Evolutionary conservation across 2,113 vertebrate species (phyloP).

Genomic region (Malurus cyaneus): DNA sequence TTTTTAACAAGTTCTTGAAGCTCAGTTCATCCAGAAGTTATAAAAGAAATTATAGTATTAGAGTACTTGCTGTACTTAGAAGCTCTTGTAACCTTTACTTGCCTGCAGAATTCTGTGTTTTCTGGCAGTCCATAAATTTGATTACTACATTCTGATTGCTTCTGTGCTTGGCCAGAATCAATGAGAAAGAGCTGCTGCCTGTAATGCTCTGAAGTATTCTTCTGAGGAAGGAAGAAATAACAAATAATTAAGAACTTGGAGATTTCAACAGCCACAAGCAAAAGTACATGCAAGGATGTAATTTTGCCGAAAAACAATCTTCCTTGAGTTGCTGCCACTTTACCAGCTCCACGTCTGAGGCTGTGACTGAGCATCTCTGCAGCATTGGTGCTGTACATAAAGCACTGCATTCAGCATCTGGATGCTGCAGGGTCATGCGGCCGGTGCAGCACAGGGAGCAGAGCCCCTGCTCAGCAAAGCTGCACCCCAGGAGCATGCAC

Average conservation of each 20-base stretch:
- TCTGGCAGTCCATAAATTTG: not conserved
- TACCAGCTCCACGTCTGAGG: not conserved
- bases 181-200: not conserved
- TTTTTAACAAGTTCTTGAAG: not conserved
- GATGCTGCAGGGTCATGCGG: not conserved
- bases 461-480: not conserved
- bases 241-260: not conserved
- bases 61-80: not conserved
- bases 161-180: not conserved
- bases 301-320: not conserved
- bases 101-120: not conserved
- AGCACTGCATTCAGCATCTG: accelerated
- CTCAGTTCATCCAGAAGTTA: not conserved
- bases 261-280: not conserved
- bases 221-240: not conserved
- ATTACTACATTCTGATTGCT: not conserved
- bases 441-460: not conserved
- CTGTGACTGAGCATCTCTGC: not conserved
- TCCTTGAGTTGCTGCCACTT: not conserved
- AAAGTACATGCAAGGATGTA: not conserved
- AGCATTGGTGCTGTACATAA: accelerated
- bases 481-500: not conserved
- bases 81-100: not conserved
- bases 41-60: not conserved
- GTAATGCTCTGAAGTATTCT: not conserved